Percentiles rank a stretch among this genome's conserved stretches.
Evolutionary conservation across 2,113 vertebrate genomes (phyloP).

Genomic region (Reinhardtius hippoglossoides): DNA sequence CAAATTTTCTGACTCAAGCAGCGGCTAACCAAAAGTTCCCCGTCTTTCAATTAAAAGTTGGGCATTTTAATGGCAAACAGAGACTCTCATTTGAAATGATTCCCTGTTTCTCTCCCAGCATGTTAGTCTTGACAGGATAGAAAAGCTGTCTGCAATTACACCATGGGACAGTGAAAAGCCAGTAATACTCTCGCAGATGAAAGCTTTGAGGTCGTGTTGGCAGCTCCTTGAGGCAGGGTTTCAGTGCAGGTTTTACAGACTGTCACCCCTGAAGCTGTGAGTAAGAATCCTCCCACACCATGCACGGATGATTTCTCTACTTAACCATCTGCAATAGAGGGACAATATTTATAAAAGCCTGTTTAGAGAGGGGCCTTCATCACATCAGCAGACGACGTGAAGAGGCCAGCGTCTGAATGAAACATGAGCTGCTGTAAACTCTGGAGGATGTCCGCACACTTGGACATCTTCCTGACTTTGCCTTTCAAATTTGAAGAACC

Average conservation of each 20-base stretch:
- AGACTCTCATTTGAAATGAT: not conserved
- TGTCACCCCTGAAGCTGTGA: slow-evolving; percentile 59
- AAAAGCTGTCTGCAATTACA: slow-evolving; percentile 47
- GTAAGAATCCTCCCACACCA: slow-evolving; percentile 61
- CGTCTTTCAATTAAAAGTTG: slow-evolving; percentile 35
- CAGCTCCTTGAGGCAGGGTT: slow-evolving; percentile 59
- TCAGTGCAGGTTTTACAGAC: slow-evolving; percentile 63
- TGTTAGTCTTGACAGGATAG: slow-evolving; percentile 37
- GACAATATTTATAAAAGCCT: slow-evolving; percentile 53
- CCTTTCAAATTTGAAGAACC: not conserved
- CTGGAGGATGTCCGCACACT: too few species aligned
- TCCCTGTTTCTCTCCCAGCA: slow-evolving; percentile 20
- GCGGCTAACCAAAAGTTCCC: not conserved
- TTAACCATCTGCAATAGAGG: slow-evolving; percentile 43
- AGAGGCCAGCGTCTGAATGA: slow-evolving; percentile 22
- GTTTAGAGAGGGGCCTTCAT: slow-evolving; percentile 10
- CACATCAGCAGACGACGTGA: slow-evolving; percentile 32
- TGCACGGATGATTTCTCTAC: slow-evolving; percentile 39
- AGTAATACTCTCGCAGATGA: slow-evolving; percentile 52
- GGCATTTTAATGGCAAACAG: slow-evolving; percentile 21
- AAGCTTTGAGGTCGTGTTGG: slow-evolving; percentile 55
- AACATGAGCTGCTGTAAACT: slow-evolving; percentile 5
- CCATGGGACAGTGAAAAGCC: slow-evolving; percentile 29
- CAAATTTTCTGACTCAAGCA: slow-evolving; percentile 8
- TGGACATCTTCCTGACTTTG: not conserved